These are phyloP conservation scores for Leptoteleia sp. DNA, from an alignment of 1,140 invertebrate species.

Conservation along the genomic window DNA sequence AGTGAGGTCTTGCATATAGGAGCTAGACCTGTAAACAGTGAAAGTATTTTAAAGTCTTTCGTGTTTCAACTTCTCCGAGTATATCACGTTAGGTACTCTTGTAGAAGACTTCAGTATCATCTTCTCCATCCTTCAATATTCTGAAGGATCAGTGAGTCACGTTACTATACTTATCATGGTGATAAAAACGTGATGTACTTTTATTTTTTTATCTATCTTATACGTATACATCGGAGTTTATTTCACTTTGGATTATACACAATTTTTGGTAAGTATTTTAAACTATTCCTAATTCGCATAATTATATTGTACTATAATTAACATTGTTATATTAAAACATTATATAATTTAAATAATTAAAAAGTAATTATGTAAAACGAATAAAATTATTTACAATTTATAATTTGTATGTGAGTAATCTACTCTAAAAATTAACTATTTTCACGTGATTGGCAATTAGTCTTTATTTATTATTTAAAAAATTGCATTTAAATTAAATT, in stretches of 20 bases:
- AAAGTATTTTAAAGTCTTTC: conserved; percentile 75
- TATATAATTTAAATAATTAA: too few relatives aligned
- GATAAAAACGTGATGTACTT: conserved; percentile 32
- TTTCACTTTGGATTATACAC: conserved; percentile 16
- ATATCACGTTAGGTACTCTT: conserved; percentile 72
- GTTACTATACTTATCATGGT: conserved; percentile 36
- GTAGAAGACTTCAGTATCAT: conserved; percentile 73
- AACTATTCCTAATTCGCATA: not conserved
- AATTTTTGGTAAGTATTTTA: conserved; percentile 13
- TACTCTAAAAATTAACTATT: too few relatives aligned
- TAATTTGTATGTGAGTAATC: too few relatives aligned
- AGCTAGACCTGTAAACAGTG: conserved; percentile 68
- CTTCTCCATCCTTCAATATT: conserved; percentile 72
- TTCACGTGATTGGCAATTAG: too few relatives aligned
- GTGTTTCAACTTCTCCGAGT: conserved; percentile 73
- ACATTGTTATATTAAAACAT: too few relatives aligned
- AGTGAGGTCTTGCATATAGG: conserved; percentile 39
- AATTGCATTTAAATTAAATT: too few relatives aligned
- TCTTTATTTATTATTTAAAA: too few relatives aligned
- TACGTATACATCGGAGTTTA: conserved; percentile 1
- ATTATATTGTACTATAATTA: not conserved
- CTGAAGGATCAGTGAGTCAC: conserved; percentile 43
- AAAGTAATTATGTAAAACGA: too few relatives aligned
- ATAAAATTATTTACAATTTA: too few relatives aligned
- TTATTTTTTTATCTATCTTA: not conserved